phyloP scores from a whole-genome alignment of 2,797 vertebrate genomes.

The Thunnus albacares region DNA sequence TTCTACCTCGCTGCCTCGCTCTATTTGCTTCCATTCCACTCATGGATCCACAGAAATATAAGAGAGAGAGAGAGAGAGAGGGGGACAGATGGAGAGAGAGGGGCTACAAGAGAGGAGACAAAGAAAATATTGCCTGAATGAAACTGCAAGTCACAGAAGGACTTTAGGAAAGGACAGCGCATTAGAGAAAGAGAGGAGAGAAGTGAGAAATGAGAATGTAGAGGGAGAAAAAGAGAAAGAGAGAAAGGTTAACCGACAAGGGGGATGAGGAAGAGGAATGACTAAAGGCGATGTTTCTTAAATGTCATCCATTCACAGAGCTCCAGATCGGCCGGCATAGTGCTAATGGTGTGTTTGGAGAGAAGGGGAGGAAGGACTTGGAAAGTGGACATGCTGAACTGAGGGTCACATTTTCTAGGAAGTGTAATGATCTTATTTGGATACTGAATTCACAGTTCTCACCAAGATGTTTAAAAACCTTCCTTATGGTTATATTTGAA shows the following conservation, averaged over 20 bases:
- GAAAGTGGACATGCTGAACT: conserved; percentile 32
- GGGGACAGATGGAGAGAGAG: conserved; percentile 9
- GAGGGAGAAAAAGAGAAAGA: conserved; percentile 29
- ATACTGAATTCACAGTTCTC: neutral
- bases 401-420: conserved; percentile 45
- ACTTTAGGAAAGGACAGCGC: conserved; percentile 25
- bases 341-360: conserved; percentile 62
- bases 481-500: neutral
- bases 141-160: conserved; percentile 51
- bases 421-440: conserved; percentile 39
- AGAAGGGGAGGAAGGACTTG: conserved; percentile 12
- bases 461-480: neutral
- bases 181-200: conserved; percentile 17
- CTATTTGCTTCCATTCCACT: conserved; percentile 63
- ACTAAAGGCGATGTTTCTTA: conserved; percentile 67
- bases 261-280: conserved; percentile 47
- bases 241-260: conserved; percentile 67
- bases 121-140: conserved; percentile 29
- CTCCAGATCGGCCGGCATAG: conserved; percentile 28
- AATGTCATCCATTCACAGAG: conserved; percentile 66
- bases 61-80: neutral
- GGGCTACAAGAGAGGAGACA: conserved; percentile 9
- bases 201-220: conserved; percentile 48
- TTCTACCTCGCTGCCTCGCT: conserved; percentile 64
- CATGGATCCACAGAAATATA: conserved; percentile 44